Percentiles rank a stretch among this genome's conserved stretches.
These are phyloP conservation scores for Anseranas semipalmata DNA, from an alignment of 2,113 vertebrate species.

Conservation along the genomic window DNA sequence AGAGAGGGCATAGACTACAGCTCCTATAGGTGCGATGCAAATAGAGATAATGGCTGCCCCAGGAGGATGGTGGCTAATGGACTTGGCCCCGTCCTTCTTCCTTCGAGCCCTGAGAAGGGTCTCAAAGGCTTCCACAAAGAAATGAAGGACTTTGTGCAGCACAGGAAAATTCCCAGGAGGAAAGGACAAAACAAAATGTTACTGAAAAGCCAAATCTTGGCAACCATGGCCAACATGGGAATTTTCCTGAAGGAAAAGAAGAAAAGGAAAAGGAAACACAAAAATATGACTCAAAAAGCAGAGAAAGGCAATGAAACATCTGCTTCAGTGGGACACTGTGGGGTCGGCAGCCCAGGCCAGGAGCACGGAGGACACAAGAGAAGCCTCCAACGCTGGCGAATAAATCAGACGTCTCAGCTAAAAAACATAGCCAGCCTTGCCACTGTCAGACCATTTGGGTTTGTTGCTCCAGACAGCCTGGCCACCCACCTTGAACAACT, in stretches of 20 bases:
- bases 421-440: neutral
- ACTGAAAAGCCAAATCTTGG: neutral
- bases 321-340: accelerated
- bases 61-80: neutral
- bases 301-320: neutral
- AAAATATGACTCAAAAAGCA: neutral
- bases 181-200: neutral
- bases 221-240: accelerated
- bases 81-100: neutral
- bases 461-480: neutral
- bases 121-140: neutral
- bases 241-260: neutral
- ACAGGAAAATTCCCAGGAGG: neutral
- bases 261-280: neutral
- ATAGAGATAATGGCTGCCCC: neutral
- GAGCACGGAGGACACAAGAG: accelerated
- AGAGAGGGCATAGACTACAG: neutral
- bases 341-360: neutral
- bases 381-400: neutral
- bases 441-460: neutral
- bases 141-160: neutral
- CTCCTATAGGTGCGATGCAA: neutral
- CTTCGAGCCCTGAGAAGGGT: neutral
- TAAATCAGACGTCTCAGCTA: neutral
- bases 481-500: neutral